Evolutionary conservation across 2,113 vertebrate species (phyloP).

Genomic region (Indicator maculatus): DNA sequence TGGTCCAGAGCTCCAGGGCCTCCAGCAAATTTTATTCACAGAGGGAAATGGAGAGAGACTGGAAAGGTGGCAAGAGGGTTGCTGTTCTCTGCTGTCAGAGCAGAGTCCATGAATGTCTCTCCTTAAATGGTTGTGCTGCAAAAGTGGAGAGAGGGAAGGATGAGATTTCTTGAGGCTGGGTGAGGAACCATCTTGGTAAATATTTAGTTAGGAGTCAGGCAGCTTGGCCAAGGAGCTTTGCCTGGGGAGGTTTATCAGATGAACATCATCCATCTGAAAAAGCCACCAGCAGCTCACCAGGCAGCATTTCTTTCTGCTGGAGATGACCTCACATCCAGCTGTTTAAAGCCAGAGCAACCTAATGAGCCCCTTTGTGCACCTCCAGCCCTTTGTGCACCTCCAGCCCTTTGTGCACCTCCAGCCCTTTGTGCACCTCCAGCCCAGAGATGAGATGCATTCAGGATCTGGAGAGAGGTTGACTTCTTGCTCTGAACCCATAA

Average conservation of each 20-base stretch:
- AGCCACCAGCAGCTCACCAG: not conserved
- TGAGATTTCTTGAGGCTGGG: conserved; percentile 28
- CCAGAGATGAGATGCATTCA: not conserved
- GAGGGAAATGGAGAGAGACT: not conserved
- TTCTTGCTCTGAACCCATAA: not conserved
- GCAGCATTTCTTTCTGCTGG: not conserved
- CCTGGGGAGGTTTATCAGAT: not conserved
- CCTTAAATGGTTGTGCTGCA: not conserved
- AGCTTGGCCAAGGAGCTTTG: not conserved
- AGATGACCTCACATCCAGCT: not conserved
- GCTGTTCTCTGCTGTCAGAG: not conserved
- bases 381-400: no score
- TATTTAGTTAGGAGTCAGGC: conserved; percentile 44
- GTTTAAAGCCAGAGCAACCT: not conserved
- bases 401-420: no score
- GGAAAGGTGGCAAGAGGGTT: not conserved
- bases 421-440: not conserved
- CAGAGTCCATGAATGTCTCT: conserved; percentile 24
- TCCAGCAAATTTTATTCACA: not conserved
- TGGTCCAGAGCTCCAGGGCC: not conserved
- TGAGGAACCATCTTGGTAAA: conserved; percentile 25
- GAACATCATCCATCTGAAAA: not conserved
- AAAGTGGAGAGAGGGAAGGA: conserved; percentile 28
- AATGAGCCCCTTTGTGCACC: no score
- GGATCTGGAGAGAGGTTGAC: not conserved